phyloP scores from a whole-genome alignment of 2,797 vertebrate species.

The Coracias cyanogaster region DNA sequence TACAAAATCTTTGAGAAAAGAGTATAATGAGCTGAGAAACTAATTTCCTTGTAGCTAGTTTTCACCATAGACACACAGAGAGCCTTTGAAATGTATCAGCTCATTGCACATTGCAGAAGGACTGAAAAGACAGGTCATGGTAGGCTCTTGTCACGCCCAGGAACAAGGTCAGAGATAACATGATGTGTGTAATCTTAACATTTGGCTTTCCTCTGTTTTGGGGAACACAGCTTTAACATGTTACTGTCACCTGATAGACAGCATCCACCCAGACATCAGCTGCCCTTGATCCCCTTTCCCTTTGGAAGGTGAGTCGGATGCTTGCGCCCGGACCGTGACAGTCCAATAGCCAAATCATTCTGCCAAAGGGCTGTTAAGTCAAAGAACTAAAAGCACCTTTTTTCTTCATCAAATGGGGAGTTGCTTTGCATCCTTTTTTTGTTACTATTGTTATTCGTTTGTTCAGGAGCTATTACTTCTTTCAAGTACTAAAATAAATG shows the following conservation, averaged over 20 bases:
- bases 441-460: not conserved
- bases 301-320: no score
- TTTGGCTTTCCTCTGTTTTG: not conserved
- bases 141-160: fast-evolving
- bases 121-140: not conserved
- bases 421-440: not conserved
- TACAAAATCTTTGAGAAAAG: not conserved
- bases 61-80: not conserved
- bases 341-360: not conserved
- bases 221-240: not conserved
- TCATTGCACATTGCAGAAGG: not conserved
- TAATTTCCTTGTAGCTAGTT: not conserved
- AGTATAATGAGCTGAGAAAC: not conserved
- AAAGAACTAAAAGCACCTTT: not conserved
- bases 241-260: not conserved
- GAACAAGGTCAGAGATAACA: not conserved
- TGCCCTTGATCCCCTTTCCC: no score
- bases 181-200: not conserved
- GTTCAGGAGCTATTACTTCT: not conserved
- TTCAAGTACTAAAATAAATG: not conserved
- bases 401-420: not conserved
- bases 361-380: not conserved
- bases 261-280: not conserved
- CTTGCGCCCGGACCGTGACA: no score
- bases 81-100: not conserved